Conservation (phyloP, 2,797 vertebrate genomes). For the Argyrosomus regius region DNA sequence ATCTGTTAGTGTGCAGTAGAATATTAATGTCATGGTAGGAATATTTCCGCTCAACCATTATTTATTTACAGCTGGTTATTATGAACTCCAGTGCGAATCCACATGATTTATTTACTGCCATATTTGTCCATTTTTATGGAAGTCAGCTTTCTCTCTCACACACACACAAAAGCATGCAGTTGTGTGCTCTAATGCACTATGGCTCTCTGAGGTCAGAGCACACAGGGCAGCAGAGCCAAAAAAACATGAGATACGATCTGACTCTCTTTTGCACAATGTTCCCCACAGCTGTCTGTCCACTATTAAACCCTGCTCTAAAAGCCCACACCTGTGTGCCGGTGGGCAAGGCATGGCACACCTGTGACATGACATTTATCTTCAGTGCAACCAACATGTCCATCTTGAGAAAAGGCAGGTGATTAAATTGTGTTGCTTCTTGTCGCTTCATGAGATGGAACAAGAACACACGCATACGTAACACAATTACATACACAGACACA, state of each 20-base stretch:
- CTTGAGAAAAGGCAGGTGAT: constrained; percentile 68
- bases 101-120: constrained; percentile 27
- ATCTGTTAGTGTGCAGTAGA: constrained; percentile 24
- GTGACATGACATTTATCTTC: constrained; percentile 44
- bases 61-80: constrained; percentile 42
- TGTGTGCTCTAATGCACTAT: constrained; percentile 33
- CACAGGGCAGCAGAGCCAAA: constrained; percentile 28
- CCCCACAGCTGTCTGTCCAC: constrained; percentile 35
- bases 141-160: constrained; percentile 10
- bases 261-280: constrained; percentile 36
- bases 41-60: background rate
- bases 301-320: constrained; percentile 23
- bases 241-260: constrained; percentile 56
- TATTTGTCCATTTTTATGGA: constrained; percentile 40
- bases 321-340: constrained; percentile 65
- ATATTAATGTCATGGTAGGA: constrained; percentile 22
- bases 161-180: constrained; percentile 9
- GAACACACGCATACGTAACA: constrained; percentile 32
- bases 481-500: constrained; percentile 21
- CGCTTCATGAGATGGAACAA: constrained; percentile 45
- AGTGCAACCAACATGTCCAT: constrained; percentile 40
- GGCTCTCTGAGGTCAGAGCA: constrained; percentile 32
- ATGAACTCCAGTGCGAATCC: constrained; percentile 14
- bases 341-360: constrained; percentile 50
- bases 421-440: constrained; percentile 52